Percentiles rank a stretch among this genome's conserved stretches.
Evolutionary conservation across 2,113 vertebrate genomes (phyloP).

Genomic region (Pseudorectes ferrugineus): DNA sequence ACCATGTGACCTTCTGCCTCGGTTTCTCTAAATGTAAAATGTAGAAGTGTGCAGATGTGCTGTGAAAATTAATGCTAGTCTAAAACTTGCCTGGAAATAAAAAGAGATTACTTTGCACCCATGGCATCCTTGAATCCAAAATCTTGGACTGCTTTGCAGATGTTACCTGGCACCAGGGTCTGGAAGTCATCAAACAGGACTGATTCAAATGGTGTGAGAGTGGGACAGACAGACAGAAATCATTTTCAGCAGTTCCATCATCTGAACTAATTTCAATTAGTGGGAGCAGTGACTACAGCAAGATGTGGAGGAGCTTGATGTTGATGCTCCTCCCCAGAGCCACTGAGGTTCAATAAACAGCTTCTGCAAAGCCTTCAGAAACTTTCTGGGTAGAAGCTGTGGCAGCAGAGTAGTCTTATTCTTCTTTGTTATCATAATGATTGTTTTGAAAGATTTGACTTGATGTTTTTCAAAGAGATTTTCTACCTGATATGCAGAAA

Average conservation of each 20-base stretch:
- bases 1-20: background rate
- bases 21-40: background rate
- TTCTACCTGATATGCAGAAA: conserved; percentile 42
- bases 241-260: background rate
- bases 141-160: background rate
- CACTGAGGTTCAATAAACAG: background rate
- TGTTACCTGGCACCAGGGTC: background rate
- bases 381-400: background rate
- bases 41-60: background rate
- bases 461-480: conserved; percentile 55
- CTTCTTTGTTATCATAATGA: conserved; percentile 19
- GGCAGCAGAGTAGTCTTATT: background rate
- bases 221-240: background rate
- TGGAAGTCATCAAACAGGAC: background rate
- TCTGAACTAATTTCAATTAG: background rate
- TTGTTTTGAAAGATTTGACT: conserved; percentile 36
- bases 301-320: background rate
- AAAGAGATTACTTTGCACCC: background rate
- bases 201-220: background rate
- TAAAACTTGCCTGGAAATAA: background rate
- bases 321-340: background rate
- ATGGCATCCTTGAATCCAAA: background rate
- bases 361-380: background rate
- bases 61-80: background rate
- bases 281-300: background rate